phyloP scores from a whole-genome alignment of 2,888 invertebrate genomes.

The Ligdia adustata region DNA sequence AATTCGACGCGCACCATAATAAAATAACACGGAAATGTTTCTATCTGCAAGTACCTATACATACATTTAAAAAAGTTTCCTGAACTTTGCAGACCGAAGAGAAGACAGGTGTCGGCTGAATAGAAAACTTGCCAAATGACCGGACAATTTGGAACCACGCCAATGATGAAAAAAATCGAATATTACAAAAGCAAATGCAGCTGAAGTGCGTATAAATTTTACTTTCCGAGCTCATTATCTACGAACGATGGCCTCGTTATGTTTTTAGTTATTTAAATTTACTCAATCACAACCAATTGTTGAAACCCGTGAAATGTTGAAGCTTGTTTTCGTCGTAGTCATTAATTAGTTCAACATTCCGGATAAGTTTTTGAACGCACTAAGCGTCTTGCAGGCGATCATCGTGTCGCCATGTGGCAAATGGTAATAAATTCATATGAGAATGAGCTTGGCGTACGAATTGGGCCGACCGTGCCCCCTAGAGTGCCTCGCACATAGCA shows the following conservation, averaged over 20 bases:
- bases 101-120: constrained; percentile 67
- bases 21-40: constrained; percentile 31
- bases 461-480: constrained; percentile 72
- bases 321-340: constrained; percentile 24
- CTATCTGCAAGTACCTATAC: constrained; percentile 10
- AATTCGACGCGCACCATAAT: constrained; percentile 17
- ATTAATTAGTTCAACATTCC: constrained; percentile 62
- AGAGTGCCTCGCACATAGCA: constrained; percentile 72
- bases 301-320: constrained; percentile 19
- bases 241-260: constrained; percentile 29
- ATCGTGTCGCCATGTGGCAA: constrained; percentile 68
- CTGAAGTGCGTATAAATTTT: constrained; percentile 38
- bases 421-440: constrained; percentile 80
- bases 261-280: constrained; percentile 25
- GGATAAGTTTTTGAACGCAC: constrained; percentile 42
- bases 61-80: constrained; percentile 29
- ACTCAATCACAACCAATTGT: constrained; percentile 25
- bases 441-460: constrained; percentile 74
- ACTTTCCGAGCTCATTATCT: constrained; percentile 29
- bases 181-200: constrained; percentile 42
- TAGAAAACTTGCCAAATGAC: constrained; percentile 72
- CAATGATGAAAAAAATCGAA: constrained; percentile 52
- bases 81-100: constrained; percentile 55
- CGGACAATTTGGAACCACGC: constrained; percentile 64
- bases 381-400: constrained; percentile 70